A percentile compares a stretch with the other conserved stretches of the same genome.
These are phyloP conservation scores for Drosophila fuyamai DNA, from an alignment of 1,140 invertebrate genomes.

Conservation along the genomic window DNA sequence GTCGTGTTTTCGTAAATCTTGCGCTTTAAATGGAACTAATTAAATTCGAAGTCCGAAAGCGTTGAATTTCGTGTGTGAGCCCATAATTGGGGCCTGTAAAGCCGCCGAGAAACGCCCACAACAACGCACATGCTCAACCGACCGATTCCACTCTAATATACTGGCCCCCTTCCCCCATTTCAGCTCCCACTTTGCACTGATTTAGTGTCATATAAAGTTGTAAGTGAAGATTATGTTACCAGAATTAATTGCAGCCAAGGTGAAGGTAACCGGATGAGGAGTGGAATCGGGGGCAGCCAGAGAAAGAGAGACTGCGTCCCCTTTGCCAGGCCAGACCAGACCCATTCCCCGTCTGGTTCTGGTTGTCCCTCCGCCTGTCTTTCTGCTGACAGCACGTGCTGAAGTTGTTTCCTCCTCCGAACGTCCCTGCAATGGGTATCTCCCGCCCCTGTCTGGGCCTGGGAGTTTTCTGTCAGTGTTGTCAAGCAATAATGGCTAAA, in stretches of 20 bases:
- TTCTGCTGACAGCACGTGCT: conserved; percentile 75
- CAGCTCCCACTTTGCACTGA: conserved; percentile 56
- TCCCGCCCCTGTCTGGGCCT: conserved; percentile 5
- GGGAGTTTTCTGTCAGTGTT: conserved; percentile 31
- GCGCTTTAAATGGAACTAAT: conserved; percentile 78
- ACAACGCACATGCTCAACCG: conserved; percentile 12
- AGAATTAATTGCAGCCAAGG: conserved; percentile 80
- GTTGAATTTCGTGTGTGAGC: conserved; percentile 62
- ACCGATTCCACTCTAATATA: conserved; percentile 42
- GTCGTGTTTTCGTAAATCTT: conserved; percentile 28
- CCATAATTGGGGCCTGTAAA: conserved; percentile 57
- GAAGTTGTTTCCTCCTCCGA: conserved; percentile 35
- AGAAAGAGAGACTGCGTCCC: conserved; percentile 35
- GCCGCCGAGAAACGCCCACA: conserved; percentile 43
- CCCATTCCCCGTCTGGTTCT: conserved; percentile 22
- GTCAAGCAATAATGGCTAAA: conserved; percentile 1
- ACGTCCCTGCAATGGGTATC: background rate
- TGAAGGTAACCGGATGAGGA: conserved; percentile 63
- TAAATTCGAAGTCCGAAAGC: conserved; percentile 66
- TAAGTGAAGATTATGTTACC: conserved; percentile 83
- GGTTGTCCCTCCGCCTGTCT: conserved; percentile 29
- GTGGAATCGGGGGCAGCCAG: conserved; percentile 3
- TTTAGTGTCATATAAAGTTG: conserved; percentile 82
- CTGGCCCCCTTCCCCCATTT: conserved; percentile 5
- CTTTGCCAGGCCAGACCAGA: conserved; percentile 1